Base-by-base conservation (phyloP, 2,797 vertebrate genomes). In the Oreochromis mossambicus region DNA sequence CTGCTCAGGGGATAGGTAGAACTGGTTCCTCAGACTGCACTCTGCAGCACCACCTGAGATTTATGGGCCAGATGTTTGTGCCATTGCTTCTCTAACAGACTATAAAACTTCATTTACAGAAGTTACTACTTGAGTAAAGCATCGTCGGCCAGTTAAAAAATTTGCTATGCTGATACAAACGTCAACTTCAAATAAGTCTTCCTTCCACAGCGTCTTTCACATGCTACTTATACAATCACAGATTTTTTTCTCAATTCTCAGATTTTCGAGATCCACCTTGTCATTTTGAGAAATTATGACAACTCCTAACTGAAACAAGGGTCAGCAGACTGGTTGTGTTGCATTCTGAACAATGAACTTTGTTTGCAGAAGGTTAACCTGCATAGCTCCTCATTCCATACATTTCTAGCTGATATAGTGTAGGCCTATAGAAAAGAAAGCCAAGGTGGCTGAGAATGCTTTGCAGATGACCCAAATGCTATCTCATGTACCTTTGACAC, bases 51-150 rank as follows among this genome's bases (percentile, higher is more conserved):
- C 88, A 92, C 88, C 90, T 93, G 86, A 93, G 91, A 93, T 94
- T 93, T 93, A 93, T 92, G 89, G 84, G 77, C 89, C 92, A 94
- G 92, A 93, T 95, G 92, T 94, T 93, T 92, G 87, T 92, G 91
- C 83, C 87, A 85, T 90, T 87, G 91, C 90, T 88, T 85, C 79
- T 92, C 90, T 79, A 87, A 90, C 88, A 75, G 91, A 92, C 91
- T 88, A 92, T 91, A 91, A 93, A 93, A 92, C 86, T 90, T 90
- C 54, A 92, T 93, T 93, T 87, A 90, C 82, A 90, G 81, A 88
- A 80, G 80, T 83, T 80, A 86, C 78, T 78, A 56, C 82, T 48
- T 29, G 77, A 82, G 82, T 79, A 80, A 89, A 90, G 78, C 58
- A 36, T 66, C 46, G 14, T 2, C 54, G 24, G 32, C 63, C 13